Evolutionary conservation across 2,113 vertebrate species (phyloP).

Genomic region (Nothoprocta perdicaria): DNA sequence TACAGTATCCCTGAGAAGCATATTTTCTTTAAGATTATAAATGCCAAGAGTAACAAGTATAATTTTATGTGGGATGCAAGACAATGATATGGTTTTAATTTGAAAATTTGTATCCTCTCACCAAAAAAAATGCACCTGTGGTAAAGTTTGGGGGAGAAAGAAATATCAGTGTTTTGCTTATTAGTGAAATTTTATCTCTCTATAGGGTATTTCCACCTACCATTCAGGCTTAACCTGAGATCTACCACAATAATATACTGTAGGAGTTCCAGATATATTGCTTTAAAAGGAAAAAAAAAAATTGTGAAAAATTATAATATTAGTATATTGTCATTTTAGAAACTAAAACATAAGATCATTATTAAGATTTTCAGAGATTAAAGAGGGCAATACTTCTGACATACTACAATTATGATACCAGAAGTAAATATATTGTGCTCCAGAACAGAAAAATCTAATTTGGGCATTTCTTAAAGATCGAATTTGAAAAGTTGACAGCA

Average conservation of each 20-base stretch:
- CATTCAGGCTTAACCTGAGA: background rate
- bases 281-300: background rate
- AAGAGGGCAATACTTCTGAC: background rate
- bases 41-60: conserved; percentile 48
- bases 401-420: background rate
- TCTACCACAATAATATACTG: background rate
- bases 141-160: background rate
- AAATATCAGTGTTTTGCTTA: background rate
- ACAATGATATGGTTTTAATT: conserved; percentile 41
- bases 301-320: background rate
- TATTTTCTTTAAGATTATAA: conserved; percentile 48
- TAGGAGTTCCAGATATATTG: background rate
- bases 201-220: background rate
- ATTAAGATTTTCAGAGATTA: background rate
- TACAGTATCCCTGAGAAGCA: conserved; percentile 6
- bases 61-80: conserved; percentile 18
- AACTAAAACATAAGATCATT: background rate
- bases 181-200: conserved; percentile 32
- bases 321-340: background rate
- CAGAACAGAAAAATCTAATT: background rate
- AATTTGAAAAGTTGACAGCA: background rate
- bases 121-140: conserved; percentile 48
- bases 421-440: background rate
- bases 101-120: background rate
- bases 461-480: background rate